Conservation (phyloP, 2,113 vertebrate species). For the Illadopsis cleaveri region DNA sequence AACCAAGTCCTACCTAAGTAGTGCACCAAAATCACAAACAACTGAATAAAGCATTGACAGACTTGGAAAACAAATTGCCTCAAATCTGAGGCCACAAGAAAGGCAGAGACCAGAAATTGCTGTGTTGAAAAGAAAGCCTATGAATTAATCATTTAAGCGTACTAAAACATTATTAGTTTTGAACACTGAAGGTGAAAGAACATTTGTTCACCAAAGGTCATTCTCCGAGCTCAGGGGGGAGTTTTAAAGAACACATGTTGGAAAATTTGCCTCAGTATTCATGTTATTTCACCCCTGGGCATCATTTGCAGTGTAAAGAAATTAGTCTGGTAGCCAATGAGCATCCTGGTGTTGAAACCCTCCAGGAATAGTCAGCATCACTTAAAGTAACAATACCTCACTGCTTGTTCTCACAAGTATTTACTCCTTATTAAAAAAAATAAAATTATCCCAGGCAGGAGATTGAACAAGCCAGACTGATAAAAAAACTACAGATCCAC, state of each 20-base stretch:
- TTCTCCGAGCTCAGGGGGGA: background rate
- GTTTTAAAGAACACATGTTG: conserved; percentile 54
- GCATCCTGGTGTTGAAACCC: conserved; percentile 31
- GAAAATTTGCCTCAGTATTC: conserved; percentile 53
- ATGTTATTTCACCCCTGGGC: conserved; percentile 64
- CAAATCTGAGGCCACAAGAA: conserved; percentile 35
- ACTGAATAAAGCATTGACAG: conserved; percentile 8
- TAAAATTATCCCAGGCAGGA: background rate
- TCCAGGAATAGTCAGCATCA: conserved; percentile 53
- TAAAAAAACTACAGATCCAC: background rate
- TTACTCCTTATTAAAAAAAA: background rate
- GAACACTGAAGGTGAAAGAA: conserved; percentile 69
- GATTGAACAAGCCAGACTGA: background rate
- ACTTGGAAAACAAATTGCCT: conserved; percentile 31
- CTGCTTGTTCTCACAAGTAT: conserved; percentile 4
- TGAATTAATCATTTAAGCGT: conserved; percentile 52
- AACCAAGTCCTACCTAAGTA: background rate
- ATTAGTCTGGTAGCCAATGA: conserved; percentile 63
- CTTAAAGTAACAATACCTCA: conserved; percentile 44
- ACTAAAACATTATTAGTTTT: conserved; percentile 66
- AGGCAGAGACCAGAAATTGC: conserved; percentile 18
- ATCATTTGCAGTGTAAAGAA: conserved; percentile 39
- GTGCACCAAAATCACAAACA: background rate
- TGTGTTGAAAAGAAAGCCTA: conserved; percentile 35
- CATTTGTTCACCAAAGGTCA: conserved; percentile 72